Percentiles rank a stretch among this genome's conserved stretches.
phyloP scores from a whole-genome alignment of 2,888 invertebrate genomes.

The Xylocampa areola region DNA sequence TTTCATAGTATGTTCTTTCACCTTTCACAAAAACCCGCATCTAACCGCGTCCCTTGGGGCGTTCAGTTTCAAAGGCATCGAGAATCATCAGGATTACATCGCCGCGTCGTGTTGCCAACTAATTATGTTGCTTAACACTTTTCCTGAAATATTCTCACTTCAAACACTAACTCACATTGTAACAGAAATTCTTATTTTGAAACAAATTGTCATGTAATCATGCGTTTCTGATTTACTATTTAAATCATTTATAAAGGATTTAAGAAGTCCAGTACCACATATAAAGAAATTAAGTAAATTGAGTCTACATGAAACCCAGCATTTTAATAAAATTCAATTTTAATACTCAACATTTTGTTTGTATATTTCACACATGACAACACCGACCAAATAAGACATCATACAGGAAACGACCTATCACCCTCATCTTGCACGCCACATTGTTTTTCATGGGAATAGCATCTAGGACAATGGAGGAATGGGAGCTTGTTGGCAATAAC shows the following conservation, averaged over 20 bases:
- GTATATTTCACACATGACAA: no score
- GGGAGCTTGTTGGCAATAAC: conserved; percentile 7
- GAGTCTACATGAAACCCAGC: no score
- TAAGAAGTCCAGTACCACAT: no score
- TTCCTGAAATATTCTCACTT: neutral
- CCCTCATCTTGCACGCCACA: conserved; percentile 18
- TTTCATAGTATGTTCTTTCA: neutral
- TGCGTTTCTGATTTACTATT: no score
- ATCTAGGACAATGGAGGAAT: neutral
- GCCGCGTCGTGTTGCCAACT: neutral
- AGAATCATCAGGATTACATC: conserved; percentile 1
- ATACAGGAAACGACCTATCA: conserved; percentile 16
- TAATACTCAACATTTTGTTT: no score
- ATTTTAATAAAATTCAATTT: no score
- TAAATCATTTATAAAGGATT: no score
- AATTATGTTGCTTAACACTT: conserved; percentile 7
- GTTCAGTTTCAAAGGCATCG: neutral
- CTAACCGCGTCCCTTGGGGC: conserved; percentile 2
- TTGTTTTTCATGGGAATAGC: conserved; percentile 18
- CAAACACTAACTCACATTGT: no score
- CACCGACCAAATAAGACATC: no score
- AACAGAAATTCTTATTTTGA: no score
- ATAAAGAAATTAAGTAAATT: no score
- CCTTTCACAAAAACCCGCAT: neutral
- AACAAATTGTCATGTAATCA: no score